Percentiles rank a stretch among this genome's conserved stretches.
Conservation (phyloP, 2,888 invertebrate genomes). For the Lasioglossum malachurum region DNA sequence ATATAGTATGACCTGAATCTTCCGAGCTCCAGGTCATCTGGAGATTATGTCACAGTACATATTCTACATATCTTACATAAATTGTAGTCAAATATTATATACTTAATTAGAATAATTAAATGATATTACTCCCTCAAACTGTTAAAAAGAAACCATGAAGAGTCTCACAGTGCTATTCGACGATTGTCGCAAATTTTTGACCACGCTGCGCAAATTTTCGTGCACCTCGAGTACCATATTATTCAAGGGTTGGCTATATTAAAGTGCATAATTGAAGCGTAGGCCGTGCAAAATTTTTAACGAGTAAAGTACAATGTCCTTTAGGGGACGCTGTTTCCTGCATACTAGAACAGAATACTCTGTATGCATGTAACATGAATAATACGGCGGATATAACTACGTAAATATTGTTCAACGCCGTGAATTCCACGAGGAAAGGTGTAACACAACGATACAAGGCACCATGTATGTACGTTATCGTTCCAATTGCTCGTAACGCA, state of each 20-base stretch:
- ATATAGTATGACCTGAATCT: no score
- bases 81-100: no score
- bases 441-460: neutral
- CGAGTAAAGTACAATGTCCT: neutral
- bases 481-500: conserved; percentile 18
- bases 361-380: neutral
- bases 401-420: neutral
- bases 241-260: neutral
- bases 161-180: neutral
- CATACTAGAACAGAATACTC: neutral
- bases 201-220: neutral
- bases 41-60: no score
- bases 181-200: neutral
- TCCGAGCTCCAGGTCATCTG: no score
- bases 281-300: neutral
- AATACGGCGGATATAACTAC: neutral
- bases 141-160: neutral
- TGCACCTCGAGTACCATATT: neutral
- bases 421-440: neutral
- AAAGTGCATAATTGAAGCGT: neutral
- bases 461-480: neutral
- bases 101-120: no score
- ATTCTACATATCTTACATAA: no score
- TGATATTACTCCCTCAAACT: no score
- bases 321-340: neutral